phyloP scores from a whole-genome alignment of 2,113 vertebrate genomes.

The Eulemur macaco region DNA sequence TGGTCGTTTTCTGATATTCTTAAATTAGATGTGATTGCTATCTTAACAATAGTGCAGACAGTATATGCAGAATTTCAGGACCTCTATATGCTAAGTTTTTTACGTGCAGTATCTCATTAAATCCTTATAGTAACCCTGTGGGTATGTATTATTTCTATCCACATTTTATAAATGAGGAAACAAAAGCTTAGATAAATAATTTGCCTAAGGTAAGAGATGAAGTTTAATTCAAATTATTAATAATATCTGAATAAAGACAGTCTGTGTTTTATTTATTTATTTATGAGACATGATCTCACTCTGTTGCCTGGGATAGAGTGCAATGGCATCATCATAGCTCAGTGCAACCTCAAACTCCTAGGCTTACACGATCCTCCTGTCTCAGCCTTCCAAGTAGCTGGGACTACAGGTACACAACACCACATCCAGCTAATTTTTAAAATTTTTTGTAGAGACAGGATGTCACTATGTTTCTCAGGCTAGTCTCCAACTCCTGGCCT shows the following conservation, averaged over 20 bases:
- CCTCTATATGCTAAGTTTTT: neutral
- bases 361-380: no score
- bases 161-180: slow-evolving; percentile 23
- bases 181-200: neutral
- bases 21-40: slow-evolving; percentile 19
- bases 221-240: slow-evolving; percentile 29
- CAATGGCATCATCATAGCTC: no score
- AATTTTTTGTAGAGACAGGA: no score
- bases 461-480: no score
- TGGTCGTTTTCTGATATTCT: neutral
- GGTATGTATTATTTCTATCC: neutral
- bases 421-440: no score
- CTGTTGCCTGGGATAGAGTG: no score
- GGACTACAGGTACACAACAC: no score
- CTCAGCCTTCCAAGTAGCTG: no score
- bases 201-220: neutral
- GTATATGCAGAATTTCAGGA: neutral
- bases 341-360: no score
- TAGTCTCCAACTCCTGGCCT: no score
- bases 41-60: neutral
- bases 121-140: neutral
- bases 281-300: no score
- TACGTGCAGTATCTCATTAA: neutral
- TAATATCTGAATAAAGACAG: neutral
- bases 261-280: no score